Evolutionary conservation across 53 echinoderm and acorn worm species (phyloP).

Genomic region (Temnopleurus reevesii): DNA sequence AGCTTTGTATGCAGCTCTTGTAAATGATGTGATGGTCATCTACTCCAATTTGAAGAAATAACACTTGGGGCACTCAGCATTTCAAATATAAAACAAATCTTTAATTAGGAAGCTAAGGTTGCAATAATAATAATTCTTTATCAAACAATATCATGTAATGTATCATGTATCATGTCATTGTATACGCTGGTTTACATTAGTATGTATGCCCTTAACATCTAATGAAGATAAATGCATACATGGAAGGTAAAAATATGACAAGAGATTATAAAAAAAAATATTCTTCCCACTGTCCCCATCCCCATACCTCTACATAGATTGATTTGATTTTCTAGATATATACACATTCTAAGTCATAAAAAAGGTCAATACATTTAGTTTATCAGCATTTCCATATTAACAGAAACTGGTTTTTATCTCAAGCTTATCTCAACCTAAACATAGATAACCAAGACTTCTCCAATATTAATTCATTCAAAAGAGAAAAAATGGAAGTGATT

Average conservation of each 20-base stretch:
- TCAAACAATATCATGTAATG: not conserved
- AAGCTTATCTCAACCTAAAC: not conserved
- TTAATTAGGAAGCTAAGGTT: not conserved
- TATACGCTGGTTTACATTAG: not conserved
- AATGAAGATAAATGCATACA: not conserved
- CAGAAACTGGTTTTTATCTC: too few species aligned
- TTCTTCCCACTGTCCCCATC: not conserved
- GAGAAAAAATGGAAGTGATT: not conserved
- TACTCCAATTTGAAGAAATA: too few species aligned
- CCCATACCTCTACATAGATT: not conserved
- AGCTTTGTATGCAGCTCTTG: too few species aligned
- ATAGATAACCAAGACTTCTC: not conserved
- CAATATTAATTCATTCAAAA: not conserved
- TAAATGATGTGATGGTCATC: too few species aligned
- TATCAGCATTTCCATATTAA: too few species aligned
- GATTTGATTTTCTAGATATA: not conserved
- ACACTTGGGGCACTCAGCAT: not conserved
- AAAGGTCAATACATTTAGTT: not conserved
- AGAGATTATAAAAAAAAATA: not conserved
- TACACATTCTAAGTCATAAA: not conserved
- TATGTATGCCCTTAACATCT: not conserved
- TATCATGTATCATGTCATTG: not conserved
- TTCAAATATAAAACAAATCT: not conserved
- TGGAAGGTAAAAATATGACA: too few species aligned
- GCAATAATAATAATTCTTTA: not conserved